A percentile compares a stretch with the other conserved stretches of the same genome.
Evolutionary conservation across 1,140 invertebrate genomes (phyloP).

Genomic region (Harpegnathos saltator): DNA sequence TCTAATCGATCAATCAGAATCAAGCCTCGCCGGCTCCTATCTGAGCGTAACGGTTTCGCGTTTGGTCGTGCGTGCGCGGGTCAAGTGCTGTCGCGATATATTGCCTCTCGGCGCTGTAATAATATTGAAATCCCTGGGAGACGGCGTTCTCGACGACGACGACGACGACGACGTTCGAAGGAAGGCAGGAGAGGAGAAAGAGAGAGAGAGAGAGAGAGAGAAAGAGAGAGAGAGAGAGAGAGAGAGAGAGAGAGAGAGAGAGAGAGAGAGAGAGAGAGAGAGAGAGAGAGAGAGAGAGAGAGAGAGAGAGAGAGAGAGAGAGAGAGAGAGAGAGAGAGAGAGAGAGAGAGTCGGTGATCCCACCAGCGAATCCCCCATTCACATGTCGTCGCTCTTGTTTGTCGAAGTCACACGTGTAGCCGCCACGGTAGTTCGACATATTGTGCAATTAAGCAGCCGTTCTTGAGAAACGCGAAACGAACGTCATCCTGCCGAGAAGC

Average conservation of each 20-base stretch:
- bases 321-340: conserved; percentile 3
- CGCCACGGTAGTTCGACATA: conserved; percentile 34
- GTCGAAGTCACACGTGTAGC: conserved; percentile 12
- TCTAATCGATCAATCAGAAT: conserved; percentile 20
- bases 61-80: background rate
- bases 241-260: conserved; percentile 23
- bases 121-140: conserved; percentile 30
- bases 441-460: conserved; percentile 44
- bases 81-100: conserved; percentile 31
- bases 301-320: background rate
- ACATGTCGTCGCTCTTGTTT: conserved; percentile 21
- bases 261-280: background rate
- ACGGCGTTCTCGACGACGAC: conserved; percentile 19
- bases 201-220: background rate
- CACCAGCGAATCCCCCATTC: background rate
- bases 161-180: no score
- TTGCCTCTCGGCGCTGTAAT: background rate
- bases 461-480: conserved; percentile 46
- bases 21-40: background rate
- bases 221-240: background rate
- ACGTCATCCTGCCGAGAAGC: conserved; percentile 23
- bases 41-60: background rate
- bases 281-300: background rate
- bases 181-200: background rate
- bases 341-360: background rate